Evolutionary conservation across 1,140 invertebrate species (phyloP).

Genomic region (Bombus turneri): DNA sequence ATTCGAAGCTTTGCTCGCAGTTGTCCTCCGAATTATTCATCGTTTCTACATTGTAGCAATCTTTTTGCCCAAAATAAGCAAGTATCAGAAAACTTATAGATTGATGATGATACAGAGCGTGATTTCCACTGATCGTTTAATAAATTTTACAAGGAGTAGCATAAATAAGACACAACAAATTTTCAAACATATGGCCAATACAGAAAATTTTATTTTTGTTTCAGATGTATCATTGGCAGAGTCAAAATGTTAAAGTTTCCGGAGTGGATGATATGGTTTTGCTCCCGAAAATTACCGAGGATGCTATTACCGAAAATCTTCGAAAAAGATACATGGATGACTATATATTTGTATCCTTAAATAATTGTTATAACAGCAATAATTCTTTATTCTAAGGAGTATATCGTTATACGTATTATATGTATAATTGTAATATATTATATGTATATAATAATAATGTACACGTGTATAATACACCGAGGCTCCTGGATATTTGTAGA

Average conservation of each 20-base stretch:
- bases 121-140: no score
- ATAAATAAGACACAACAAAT: neutral
- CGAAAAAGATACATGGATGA: slow-evolving; percentile 89
- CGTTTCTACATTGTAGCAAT: no score
- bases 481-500: no score
- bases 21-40: no score
- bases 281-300: slow-evolving; percentile 87
- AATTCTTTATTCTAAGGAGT: neutral
- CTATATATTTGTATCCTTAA: slow-evolving; percentile 88
- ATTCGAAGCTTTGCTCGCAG: no score
- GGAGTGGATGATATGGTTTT: slow-evolving; percentile 93
- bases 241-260: slow-evolving; percentile 89
- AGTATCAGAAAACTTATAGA: no score
- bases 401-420: neutral
- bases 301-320: slow-evolving; percentile 89
- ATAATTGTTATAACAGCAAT: neutral
- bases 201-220: slow-evolving; percentile 38
- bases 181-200: neutral
- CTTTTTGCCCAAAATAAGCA: no score
- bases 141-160: neutral
- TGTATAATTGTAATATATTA: no score
- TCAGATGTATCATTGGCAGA: slow-evolving; percentile 91
- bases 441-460: no score
- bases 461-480: no score
- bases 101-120: no score